phyloP scores from a whole-genome alignment of 64 coral and sea anemone genomes.

The Pachyseris speciosa region DNA sequence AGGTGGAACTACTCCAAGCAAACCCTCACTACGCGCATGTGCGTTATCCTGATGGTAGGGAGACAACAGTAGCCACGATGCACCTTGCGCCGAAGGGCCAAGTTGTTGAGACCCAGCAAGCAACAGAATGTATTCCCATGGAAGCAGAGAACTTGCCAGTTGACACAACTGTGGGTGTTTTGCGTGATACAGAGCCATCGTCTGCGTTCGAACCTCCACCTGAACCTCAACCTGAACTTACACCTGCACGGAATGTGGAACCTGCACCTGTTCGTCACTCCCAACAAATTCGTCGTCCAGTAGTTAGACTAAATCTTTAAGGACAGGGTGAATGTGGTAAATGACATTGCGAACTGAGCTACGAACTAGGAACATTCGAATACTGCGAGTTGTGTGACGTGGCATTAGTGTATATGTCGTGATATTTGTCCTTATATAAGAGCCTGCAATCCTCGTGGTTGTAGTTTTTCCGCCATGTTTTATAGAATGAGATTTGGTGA shows the following conservation, averaged over 20 bases:
- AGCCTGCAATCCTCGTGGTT: too few species aligned
- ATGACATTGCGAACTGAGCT: neutral
- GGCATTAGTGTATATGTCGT: too few species aligned
- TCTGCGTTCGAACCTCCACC: neutral
- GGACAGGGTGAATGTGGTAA: slow-evolving; percentile 41
- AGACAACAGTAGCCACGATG: slow-evolving; percentile 58
- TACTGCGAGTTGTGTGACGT: too few species aligned
- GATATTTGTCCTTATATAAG: too few species aligned
- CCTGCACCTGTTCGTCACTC: slow-evolving; percentile 1
- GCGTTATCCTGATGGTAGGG: slow-evolving; percentile 28
- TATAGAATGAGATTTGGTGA: too few species aligned
- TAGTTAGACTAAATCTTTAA: slow-evolving; percentile 33
- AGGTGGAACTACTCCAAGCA: slow-evolving; percentile 66
- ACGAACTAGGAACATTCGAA: too few species aligned
- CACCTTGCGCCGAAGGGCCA: slow-evolving; percentile 59
- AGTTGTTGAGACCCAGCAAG: neutral
- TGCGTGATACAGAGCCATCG: neutral
- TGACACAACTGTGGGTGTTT: neutral
- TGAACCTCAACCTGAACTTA: neutral
- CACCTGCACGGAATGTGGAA: neutral
- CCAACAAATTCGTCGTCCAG: neutral
- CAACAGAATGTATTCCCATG: slow-evolving; percentile 2
- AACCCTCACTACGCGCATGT: slow-evolving; percentile 55
- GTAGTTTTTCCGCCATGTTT: too few species aligned
- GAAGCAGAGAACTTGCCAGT: slow-evolving; percentile 47